These are phyloP conservation scores for Macrotis lagotis DNA, from an alignment of 2,113 vertebrate species.

Conservation along the genomic window DNA sequence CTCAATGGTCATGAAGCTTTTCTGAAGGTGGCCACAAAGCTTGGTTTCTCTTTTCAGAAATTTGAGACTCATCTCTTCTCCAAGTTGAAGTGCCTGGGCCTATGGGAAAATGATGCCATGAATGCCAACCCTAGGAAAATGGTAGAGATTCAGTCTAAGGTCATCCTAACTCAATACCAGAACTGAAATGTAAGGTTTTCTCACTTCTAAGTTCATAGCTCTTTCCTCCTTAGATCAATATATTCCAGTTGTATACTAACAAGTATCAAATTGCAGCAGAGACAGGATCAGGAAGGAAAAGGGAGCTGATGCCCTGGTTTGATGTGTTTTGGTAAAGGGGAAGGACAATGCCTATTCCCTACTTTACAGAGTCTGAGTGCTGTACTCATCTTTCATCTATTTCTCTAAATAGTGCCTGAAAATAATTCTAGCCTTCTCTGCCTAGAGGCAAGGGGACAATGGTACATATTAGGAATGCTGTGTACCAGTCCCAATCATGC, in stretches of 20 bases:
- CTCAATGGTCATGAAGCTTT: constrained; percentile 70
- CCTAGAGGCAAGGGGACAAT: neutral
- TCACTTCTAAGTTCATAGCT: neutral
- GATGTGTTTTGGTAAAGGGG: neutral
- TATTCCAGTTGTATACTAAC: neutral
- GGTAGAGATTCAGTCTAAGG: neutral
- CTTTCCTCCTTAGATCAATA: neutral
- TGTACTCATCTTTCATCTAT: neutral
- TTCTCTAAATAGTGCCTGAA: neutral
- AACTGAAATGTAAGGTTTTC: neutral
- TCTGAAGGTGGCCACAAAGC: constrained; percentile 72
- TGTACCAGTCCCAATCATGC: neutral
- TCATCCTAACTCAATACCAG: neutral
- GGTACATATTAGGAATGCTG: neutral
- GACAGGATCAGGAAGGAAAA: neutral
- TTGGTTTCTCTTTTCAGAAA: constrained; percentile 75
- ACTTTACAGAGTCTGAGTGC: neutral
- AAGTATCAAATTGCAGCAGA: neutral
- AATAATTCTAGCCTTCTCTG: neutral
- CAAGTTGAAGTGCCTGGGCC: constrained; percentile 64
- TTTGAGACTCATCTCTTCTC: constrained; percentile 70
- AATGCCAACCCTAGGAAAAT: neutral
- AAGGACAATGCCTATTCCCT: neutral
- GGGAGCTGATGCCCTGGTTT: neutral
- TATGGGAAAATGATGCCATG: neutral